Conservation (phyloP, 1,140 invertebrate genomes). For the Ceratosolen fusciceps region DNA sequence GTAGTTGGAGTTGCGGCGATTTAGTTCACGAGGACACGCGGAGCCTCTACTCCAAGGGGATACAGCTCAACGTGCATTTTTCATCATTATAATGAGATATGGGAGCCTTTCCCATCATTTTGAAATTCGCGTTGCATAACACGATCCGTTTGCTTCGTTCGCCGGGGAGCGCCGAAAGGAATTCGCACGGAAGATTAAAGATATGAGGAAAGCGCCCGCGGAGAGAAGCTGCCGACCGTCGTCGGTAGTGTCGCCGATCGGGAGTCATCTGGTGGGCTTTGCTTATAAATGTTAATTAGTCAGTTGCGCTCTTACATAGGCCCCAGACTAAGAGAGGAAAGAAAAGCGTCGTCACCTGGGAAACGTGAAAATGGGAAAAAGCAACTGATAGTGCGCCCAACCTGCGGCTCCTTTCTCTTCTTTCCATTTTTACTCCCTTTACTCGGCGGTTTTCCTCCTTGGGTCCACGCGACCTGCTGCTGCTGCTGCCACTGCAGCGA, state of each 20-base stretch:
- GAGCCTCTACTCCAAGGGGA: no score
- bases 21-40: no score
- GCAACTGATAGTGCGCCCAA: neutral
- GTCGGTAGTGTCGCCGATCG: neutral
- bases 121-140: no score
- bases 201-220: neutral
- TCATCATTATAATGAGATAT: no score
- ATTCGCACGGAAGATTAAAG: neutral
- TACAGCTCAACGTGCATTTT: no score
- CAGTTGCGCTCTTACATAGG: conserved; percentile 15
- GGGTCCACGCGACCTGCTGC: neutral
- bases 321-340: neutral
- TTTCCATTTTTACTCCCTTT: neutral
- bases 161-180: neutral
- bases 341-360: conserved; percentile 9
- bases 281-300: conserved; percentile 46
- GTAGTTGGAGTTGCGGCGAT: no score
- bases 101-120: no score
- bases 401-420: neutral
- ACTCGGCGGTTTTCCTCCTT: neutral
- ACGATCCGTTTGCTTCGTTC: no score
- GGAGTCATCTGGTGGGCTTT: conserved; percentile 11
- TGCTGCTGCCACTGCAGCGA: no score
- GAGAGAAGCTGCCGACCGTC: neutral
- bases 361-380: conserved; percentile 7